Percentiles rank a stretch among this genome's conserved stretches.
phyloP scores from a whole-genome alignment of 2,113 vertebrate genomes.

The Dinomys branickii region DNA sequence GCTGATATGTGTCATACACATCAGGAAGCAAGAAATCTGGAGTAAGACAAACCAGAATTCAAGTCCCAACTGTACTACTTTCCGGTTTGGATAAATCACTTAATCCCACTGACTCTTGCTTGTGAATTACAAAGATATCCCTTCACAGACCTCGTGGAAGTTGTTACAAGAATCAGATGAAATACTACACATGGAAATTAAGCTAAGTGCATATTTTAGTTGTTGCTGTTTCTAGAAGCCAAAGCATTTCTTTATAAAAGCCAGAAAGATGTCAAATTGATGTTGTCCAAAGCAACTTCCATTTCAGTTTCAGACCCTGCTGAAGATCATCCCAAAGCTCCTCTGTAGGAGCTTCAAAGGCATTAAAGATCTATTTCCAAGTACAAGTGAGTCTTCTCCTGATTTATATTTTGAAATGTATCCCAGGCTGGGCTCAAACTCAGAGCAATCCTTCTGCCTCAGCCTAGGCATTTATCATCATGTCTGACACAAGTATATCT shows the following conservation, averaged over 20 bases:
- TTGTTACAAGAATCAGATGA: neutral
- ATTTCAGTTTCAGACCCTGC: neutral
- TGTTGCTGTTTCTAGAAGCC: conserved; percentile 6
- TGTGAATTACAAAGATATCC: neutral
- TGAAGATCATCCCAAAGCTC: neutral
- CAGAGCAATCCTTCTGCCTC: neutral
- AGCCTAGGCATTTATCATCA: neutral
- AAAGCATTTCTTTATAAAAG: neutral
- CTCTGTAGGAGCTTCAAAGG: neutral
- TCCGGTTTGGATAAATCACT: neutral
- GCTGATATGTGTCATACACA: neutral
- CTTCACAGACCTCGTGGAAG: neutral
- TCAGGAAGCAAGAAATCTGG: neutral
- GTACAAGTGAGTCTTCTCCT: neutral
- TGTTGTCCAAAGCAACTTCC: neutral
- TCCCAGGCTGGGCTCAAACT: neutral
- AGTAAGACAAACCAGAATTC: neutral
- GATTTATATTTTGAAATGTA: neutral
- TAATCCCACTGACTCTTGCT: neutral
- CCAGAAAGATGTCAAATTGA: neutral
- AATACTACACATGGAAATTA: neutral
- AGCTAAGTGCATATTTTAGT: neutral
- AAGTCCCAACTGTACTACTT: neutral
- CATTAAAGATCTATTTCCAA: neutral
- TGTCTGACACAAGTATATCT: neutral